Evolutionary conservation across 2,888 invertebrate species (phyloP).

Genomic region (Amphimallon solstitiale): DNA sequence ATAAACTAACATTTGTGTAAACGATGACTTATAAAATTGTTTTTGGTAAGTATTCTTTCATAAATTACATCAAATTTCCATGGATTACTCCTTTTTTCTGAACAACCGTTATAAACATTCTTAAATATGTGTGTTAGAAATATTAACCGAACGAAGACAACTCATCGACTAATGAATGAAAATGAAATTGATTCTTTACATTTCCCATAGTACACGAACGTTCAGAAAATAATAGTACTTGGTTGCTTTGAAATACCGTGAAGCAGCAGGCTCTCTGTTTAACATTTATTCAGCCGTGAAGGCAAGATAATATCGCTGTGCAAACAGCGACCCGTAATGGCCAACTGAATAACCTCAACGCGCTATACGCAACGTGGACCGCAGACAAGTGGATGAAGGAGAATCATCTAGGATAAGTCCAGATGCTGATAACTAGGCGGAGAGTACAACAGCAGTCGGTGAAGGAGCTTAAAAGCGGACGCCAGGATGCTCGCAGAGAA

Average conservation of each 20-base stretch:
- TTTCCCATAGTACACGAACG: slow-evolving; percentile 26
- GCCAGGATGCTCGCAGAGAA: neutral
- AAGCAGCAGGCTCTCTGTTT: slow-evolving; percentile 28
- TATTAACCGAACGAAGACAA: neutral
- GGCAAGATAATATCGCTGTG: slow-evolving; percentile 37
- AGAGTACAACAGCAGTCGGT: neutral
- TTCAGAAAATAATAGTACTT: neutral
- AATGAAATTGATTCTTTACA: slow-evolving; percentile 38
- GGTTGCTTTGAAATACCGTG: too few species aligned
- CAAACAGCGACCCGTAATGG: slow-evolving; percentile 40
- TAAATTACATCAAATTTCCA: too few species aligned
- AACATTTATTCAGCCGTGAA: slow-evolving; percentile 41
- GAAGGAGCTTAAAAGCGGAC: slow-evolving; percentile 41
- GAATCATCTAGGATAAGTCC: neutral
- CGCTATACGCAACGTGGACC: slow-evolving; percentile 42
- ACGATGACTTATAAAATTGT: too few species aligned
- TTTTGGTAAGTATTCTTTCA: too few species aligned
- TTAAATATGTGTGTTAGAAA: too few species aligned
- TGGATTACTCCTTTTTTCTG: too few species aligned
- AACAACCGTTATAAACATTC: too few species aligned
- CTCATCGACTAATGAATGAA: slow-evolving; percentile 28
- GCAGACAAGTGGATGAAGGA: slow-evolving; percentile 36
- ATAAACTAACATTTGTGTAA: too few species aligned
- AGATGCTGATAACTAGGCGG: neutral
- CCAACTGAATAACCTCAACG: slow-evolving; percentile 43